Conservation (phyloP, 2,888 invertebrate genomes). For the Archips crataeganus region DNA sequence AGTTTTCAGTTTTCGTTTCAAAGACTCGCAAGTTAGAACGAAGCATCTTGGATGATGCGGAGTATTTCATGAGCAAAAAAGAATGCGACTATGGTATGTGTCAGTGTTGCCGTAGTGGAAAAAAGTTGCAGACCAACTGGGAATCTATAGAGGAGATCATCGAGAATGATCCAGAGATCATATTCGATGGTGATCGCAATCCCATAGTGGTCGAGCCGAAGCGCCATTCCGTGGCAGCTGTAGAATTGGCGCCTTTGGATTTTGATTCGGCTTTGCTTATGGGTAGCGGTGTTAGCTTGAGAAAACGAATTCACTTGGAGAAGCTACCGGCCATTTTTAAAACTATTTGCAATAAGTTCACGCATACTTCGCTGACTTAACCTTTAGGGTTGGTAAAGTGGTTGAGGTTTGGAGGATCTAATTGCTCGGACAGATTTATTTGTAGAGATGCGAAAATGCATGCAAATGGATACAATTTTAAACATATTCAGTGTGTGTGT, state of each 20-base stretch:
- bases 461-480: no score
- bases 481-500: no score
- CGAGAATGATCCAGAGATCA: constrained; percentile 81
- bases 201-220: constrained; percentile 71
- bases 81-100: constrained; percentile 79
- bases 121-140: constrained; percentile 70
- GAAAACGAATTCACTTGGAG: constrained; percentile 59
- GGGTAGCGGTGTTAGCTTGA: constrained; percentile 52
- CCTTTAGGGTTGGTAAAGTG: neutral
- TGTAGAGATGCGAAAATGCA: constrained; percentile 21
- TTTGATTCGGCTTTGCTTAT: constrained; percentile 44
- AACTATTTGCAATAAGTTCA: constrained; percentile 63
- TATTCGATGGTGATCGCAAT: constrained; percentile 76
- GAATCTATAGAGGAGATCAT: constrained; percentile 77
- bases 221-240: constrained; percentile 46
- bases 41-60: constrained; percentile 75
- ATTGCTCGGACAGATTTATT: neutral
- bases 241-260: constrained; percentile 45
- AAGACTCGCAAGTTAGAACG: constrained; percentile 60
- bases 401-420: neutral
- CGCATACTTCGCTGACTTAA: constrained; percentile 55
- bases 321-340: constrained; percentile 65
- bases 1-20: constrained; percentile 70
- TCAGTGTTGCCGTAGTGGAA: constrained; percentile 68
- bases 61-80: constrained; percentile 73